phyloP scores from a whole-genome alignment of 2,113 vertebrate genomes.

The Taxidea taxus region DNA sequence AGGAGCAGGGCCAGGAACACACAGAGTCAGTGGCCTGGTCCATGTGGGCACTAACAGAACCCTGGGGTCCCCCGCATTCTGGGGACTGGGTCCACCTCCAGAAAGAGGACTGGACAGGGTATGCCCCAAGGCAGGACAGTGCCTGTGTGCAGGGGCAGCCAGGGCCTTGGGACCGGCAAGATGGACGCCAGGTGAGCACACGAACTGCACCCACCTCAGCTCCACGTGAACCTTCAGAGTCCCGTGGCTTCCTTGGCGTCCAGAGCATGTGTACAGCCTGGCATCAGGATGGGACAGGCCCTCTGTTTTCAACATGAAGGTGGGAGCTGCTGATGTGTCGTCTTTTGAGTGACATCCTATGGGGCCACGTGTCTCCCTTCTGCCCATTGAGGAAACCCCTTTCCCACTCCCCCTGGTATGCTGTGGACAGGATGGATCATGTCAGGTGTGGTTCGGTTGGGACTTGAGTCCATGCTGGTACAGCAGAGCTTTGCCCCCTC shows the following conservation, averaged over 20 bases:
- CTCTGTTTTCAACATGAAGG: not conserved
- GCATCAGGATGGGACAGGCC: accelerated
- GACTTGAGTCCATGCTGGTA: not conserved
- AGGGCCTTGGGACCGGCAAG: not conserved
- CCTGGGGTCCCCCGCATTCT: not conserved
- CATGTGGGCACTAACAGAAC: not conserved
- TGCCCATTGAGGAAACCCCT: not conserved
- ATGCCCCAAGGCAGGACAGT: not conserved
- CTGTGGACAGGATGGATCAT: not conserved
- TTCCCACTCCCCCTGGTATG: accelerated
- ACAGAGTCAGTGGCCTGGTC: accelerated
- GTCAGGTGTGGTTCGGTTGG: not conserved
- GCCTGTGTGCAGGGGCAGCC: accelerated
- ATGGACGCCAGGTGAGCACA: accelerated
- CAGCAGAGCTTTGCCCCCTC: slow-evolving; percentile 39
- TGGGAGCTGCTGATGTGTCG: not conserved
- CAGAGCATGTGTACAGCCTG: accelerated
- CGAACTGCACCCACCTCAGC: accelerated
- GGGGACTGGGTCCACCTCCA: not conserved
- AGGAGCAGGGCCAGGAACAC: accelerated
- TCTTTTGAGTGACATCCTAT: not conserved
- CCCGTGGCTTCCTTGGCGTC: accelerated
- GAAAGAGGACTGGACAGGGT: not conserved
- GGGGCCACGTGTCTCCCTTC: not conserved
- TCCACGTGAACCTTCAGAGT: accelerated